phyloP scores from a whole-genome alignment of 2,797 vertebrate genomes.

The Tamandua tetradactyla region DNA sequence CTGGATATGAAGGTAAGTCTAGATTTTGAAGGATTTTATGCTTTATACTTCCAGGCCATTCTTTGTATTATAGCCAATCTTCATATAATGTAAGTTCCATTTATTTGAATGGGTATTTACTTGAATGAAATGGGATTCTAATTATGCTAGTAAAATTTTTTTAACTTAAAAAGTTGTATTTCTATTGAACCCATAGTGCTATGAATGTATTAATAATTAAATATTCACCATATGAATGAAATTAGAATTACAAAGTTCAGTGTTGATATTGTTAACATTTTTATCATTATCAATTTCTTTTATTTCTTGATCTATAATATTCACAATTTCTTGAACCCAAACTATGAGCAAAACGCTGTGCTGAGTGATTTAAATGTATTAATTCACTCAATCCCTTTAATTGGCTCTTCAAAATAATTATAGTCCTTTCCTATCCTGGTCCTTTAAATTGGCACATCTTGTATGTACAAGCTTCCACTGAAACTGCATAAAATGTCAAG shows the following conservation, averaged over 20 bases:
- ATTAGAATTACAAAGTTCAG: slow-evolving; percentile 38
- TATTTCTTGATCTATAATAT: neutral
- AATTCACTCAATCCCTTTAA: no score
- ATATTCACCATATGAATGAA: slow-evolving; percentile 49
- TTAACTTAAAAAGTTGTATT: slow-evolving; percentile 20
- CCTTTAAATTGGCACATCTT: neutral
- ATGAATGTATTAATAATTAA: slow-evolving; percentile 24
- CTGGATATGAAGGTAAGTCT: neutral
- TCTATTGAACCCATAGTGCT: slow-evolving; percentile 9
- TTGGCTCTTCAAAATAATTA: neutral
- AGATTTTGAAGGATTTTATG: slow-evolving; percentile 30
- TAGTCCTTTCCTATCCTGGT: neutral
- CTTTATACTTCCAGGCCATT: neutral
- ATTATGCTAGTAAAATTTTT: neutral
- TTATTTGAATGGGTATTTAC: slow-evolving; percentile 5
- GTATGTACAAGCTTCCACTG: neutral
- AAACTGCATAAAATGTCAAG: neutral
- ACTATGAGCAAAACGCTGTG: neutral
- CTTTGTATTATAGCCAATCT: neutral
- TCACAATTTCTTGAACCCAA: neutral
- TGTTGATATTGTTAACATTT: neutral
- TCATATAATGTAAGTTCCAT: neutral
- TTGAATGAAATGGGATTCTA: neutral
- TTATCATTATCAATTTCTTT: slow-evolving; percentile 11
- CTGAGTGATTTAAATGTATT: neutral